Evolutionary conservation across 2,113 vertebrate genomes (phyloP).

Genomic region (Cettia cetti): DNA sequence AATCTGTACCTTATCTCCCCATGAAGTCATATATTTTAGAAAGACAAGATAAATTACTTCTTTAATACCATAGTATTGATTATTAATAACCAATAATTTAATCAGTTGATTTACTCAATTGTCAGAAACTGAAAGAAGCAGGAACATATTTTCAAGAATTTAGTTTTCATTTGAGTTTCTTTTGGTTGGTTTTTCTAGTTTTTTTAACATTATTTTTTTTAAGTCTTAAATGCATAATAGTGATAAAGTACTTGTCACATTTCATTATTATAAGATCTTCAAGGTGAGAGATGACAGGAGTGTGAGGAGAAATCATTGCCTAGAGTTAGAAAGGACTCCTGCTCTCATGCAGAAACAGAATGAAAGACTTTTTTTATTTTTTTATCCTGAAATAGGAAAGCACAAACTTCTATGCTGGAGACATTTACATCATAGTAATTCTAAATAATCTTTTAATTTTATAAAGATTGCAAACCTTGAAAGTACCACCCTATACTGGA

Average conservation of each 20-base stretch:
- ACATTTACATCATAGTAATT: neutral
- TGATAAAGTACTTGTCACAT: conserved; percentile 2
- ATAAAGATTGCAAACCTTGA: neutral
- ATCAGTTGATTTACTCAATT: neutral
- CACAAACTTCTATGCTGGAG: neutral
- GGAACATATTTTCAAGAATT: neutral
- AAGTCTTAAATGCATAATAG: neutral
- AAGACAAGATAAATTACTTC: neutral
- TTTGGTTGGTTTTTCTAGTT: neutral
- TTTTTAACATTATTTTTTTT: neutral
- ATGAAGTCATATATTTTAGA: neutral
- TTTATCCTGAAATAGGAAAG: neutral
- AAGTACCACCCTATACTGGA: neutral
- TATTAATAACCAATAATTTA: neutral
- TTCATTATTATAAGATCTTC: neutral
- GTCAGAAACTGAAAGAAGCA: neutral
- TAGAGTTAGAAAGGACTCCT: neutral
- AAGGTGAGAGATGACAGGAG: neutral
- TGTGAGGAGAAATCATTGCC: neutral
- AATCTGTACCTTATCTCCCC: neutral
- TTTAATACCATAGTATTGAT: neutral
- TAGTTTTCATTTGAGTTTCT: neutral
- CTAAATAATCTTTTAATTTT: neutral
- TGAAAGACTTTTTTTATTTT: neutral
- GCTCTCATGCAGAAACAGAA: neutral